Evolutionary conservation across 1,140 invertebrate genomes (phyloP), one percentile per base, ranked within the genome.

Genomic region (Aphelenchoides avenae): DNA sequence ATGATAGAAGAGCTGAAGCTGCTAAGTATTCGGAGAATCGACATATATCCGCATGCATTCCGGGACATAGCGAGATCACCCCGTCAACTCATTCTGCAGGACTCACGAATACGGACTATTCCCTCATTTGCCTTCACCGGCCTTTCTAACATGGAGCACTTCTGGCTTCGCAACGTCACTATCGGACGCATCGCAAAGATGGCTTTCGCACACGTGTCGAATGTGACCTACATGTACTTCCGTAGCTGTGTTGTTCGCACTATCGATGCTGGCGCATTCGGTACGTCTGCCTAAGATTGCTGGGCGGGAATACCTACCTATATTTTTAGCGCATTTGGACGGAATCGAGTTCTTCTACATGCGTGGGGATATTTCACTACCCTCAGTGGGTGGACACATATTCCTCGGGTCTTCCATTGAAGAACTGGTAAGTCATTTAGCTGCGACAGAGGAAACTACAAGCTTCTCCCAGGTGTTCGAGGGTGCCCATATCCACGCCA

Each of bases 101-200:
- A 66, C 49, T 52, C 59, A 4, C 15, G 40, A 11, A 29, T 66
- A 6, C 39, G 33, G 18, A n/a, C 44, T 30, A 5, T 66, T 6
- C 46, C 33, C 6, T 15, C 27, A 26, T 44, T 41, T 39, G 26
- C 64, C 24, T 66, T 66, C 13, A 27, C 37, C 24, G 64, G 67
- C 9, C 47, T 66, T 13, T 26, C 27, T n/a, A 20, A 63, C 13
- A 36, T 66, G 11, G 50, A 66, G 7, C 64, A 66, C 36, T 70
- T 66, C 36, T 66, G 69, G 69, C 48, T 51, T 31, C 36, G 52
- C 1, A 66, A 66, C 46, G 65, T 71, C 3, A 69, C 48, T 24
- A 66, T 66, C 18, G 61, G 48, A 7, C 15, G 61, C 26, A 49
- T 64, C 34, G 39, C 30, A 7, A 60, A 61, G 44, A 48, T 40